These are phyloP conservation scores for Phasia obesa DNA, from an alignment of 2,888 invertebrate species.

Conservation along the genomic window DNA sequence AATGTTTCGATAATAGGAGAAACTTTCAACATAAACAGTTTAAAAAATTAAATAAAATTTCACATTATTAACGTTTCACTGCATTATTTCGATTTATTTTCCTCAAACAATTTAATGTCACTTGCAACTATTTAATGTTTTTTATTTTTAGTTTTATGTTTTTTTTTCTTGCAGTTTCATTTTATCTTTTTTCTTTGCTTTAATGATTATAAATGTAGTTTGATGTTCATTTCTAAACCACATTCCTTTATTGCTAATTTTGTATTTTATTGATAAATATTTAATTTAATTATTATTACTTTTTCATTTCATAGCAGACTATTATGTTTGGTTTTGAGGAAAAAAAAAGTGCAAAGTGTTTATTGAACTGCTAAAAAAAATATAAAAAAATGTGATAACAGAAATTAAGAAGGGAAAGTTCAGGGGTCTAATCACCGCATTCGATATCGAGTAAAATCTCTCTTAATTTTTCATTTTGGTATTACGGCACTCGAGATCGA, in stretches of 20 bases:
- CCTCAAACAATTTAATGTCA: constrained; percentile 53
- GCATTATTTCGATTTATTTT: constrained; percentile 36
- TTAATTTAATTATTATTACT: constrained; percentile 10
- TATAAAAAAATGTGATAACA: background rate
- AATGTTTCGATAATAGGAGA: constrained; percentile 47
- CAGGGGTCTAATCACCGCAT: too few species aligned
- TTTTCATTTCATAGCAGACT: background rate
- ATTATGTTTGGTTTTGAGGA: constrained; percentile 2
- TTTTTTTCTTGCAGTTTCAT: constrained; percentile 9
- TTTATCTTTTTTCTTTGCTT: constrained; percentile 10
- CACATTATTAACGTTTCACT: constrained; percentile 63
- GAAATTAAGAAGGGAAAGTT: constrained; percentile 22
- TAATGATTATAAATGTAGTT: constrained; percentile 27
- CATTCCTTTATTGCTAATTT: constrained; percentile 55
- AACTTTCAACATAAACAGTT: constrained; percentile 35
- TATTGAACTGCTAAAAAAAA: constrained; percentile 18
- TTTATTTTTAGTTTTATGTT: constrained; percentile 19
- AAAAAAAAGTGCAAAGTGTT: constrained; percentile 13
- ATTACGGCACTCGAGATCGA: too few species aligned
- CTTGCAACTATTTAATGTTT: constrained; percentile 47
- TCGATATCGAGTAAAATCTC: too few species aligned
- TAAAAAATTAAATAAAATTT: constrained; percentile 29
- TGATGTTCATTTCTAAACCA: constrained; percentile 61
- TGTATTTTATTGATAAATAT: constrained; percentile 44
- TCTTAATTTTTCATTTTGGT: too few species aligned